Percentiles rank a stretch among this genome's conserved stretches.
Conservation (phyloP, 2,888 invertebrate genomes). For the Charanyca ferruginea region DNA sequence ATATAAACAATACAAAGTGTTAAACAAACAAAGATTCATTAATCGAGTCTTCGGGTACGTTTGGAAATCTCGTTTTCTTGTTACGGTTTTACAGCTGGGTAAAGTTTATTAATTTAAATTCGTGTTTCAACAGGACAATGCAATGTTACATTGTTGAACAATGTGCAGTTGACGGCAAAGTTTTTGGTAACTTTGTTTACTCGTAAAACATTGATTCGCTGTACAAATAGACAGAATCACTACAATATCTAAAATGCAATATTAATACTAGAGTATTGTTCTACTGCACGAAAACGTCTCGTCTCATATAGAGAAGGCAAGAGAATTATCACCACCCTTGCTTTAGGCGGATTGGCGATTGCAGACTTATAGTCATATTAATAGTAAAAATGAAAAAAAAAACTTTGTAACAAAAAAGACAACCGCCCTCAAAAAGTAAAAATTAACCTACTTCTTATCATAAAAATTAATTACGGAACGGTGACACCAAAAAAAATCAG, state of each 20-base stretch:
- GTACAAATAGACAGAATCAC: slow-evolving; percentile 19
- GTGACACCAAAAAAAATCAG: too few relatives aligned
- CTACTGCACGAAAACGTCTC: too few relatives aligned
- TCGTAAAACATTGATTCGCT: slow-evolving; percentile 58
- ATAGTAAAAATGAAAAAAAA: too few relatives aligned
- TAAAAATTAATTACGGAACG: too few relatives aligned
- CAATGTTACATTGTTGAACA: slow-evolving; percentile 60
- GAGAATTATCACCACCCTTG: too few relatives aligned
- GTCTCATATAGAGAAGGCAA: too few relatives aligned
- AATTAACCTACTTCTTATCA: too few relatives aligned
- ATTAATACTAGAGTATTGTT: neutral
- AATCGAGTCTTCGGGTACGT: slow-evolving; percentile 49
- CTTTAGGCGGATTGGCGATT: too few relatives aligned
- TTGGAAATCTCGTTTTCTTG: slow-evolving; percentile 67
- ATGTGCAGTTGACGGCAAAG: slow-evolving; percentile 55
- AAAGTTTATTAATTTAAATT: slow-evolving; percentile 77
- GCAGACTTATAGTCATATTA: too few relatives aligned
- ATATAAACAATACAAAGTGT: slow-evolving; percentile 60
- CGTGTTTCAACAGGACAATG: slow-evolving; percentile 63
- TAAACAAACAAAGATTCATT: slow-evolving; percentile 60
- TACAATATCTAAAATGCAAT: neutral
- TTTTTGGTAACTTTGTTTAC: slow-evolving; percentile 49
- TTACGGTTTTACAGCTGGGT: slow-evolving; percentile 60
- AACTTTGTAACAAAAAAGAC: too few relatives aligned
- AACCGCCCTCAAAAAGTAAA: too few relatives aligned